Base-by-base conservation (phyloP, 2,888 invertebrate species). In the Mongoloraphidia duomilia region DNA sequence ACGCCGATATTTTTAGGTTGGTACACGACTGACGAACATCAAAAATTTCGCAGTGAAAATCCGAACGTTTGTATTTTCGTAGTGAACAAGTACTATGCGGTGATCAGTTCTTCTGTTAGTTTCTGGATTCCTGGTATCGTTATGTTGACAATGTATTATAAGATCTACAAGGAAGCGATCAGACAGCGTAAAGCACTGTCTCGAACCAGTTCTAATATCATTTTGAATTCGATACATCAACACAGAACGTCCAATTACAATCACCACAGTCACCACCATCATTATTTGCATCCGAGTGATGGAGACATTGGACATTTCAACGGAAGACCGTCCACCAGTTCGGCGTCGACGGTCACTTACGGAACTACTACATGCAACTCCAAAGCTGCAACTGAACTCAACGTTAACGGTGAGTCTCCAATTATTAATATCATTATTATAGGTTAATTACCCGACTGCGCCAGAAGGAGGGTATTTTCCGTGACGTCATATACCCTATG, bases 51-150 rank as follows among this genome's bases (percentile, higher is more conserved):
- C 56, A 64, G 70, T 41, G 65, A 72, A 8, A 72, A 87, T 63
- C 87, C 87, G 5, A 79, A 88, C 61, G 78, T 77, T 10, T 92
- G 91, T 65, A 78, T 76, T 37, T 91, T 91, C 63, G 83, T 87
- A 61, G 90, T 87, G 12, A 92, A 92, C 65, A 81, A 82, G 64
- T 80, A 86, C 36, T 92, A 91, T 63, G 90, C 89, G 9, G 76
- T 92, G 50, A 84, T 92, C 53, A 90, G 90, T 44, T 91, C 90
- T 50, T 86, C 87, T 55, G 84, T 92, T 38, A 90, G 90, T 35
- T 92, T 92, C 67, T 92, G 92, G 91, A 88, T 92, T 65, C 92
- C 92, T 6, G 90, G 90, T 57, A 66, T 90, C 49, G 89, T 92
- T 34, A 92, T 92, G 92, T 80, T 92, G 59, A 84, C 85, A 42